phyloP scores from a whole-genome alignment of 1,140 invertebrate genomes.

The Cherax quadricarinatus region DNA sequence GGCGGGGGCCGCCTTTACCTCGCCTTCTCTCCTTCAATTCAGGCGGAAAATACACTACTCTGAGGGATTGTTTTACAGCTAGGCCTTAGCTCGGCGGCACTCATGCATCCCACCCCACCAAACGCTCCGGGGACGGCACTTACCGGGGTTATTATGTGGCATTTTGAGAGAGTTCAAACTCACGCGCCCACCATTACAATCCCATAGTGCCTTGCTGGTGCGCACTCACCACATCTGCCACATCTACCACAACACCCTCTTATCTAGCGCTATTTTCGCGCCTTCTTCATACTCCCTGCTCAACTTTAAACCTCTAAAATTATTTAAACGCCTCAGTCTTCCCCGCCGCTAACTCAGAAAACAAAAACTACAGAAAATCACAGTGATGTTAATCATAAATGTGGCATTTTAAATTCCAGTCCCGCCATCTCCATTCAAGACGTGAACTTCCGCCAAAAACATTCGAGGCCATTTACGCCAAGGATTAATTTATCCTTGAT shows the following conservation, averaged over 20 bases:
- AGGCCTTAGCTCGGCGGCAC: neutral
- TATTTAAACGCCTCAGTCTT: too few species aligned
- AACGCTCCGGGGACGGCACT: conserved; percentile 9
- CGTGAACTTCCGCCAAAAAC: conserved; percentile 50
- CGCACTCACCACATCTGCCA: conserved; percentile 51
- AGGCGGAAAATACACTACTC: too few species aligned
- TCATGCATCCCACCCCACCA: neutral
- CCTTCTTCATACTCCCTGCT: too few species aligned
- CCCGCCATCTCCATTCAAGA: conserved; percentile 72
- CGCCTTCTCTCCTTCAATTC: neutral
- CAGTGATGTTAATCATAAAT: neutral
- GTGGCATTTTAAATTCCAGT: conserved; percentile 66
- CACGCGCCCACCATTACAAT: conserved; percentile 84
- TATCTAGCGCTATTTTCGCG: too few species aligned
- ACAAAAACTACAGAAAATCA: too few species aligned
- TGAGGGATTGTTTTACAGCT: too few species aligned
- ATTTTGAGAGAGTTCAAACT: conserved; percentile 81
- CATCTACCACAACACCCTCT: neutral
- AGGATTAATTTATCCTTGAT: too few species aligned
- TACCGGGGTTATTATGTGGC: conserved; percentile 77
- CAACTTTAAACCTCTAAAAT: too few species aligned
- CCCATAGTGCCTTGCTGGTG: conserved; percentile 79
- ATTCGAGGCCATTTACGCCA: neutral
- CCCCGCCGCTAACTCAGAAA: too few species aligned
- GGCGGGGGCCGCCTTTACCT: conserved; percentile 15